Evolutionary conservation across 1,140 invertebrate species (phyloP), one percentile per base, ranked within the genome.

Genomic region (Magallana gigas): DNA sequence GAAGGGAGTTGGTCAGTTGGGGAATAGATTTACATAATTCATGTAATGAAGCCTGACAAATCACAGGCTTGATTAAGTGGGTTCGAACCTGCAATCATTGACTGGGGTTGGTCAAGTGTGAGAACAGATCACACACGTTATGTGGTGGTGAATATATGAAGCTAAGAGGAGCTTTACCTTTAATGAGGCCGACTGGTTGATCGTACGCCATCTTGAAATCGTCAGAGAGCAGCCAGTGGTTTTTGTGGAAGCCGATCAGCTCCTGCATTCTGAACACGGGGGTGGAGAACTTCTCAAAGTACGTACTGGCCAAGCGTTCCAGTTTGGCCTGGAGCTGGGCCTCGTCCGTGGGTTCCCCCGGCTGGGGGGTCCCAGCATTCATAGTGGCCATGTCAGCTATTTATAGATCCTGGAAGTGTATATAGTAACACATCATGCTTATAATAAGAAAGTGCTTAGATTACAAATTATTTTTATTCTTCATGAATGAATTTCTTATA

Each of bases 51-150:
- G 36, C 36, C 36, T 48, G 36, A 48, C 36, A 48, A 48, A 48
- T 48, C 3, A 48, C 36, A 48, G 36, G 36, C 36, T 48, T 48
- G 5, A 48, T 91, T 92, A 23, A 90, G 64, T 16, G 90, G 90
- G 81, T 88, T 89, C 64, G 94, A 88, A 68, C 91, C 88, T 76
- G 36, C 7, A 76, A 48, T 4, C 36, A 48, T 48, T 48, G 36
- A 48, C 36, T 3, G 64, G 88, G 91, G 3, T 48, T 48, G 36
- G 36, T 48, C 5, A 48, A 48, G 36, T 48, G 5, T 4, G 36
- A 48, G 36, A 48, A 48, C 36, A 48, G 36, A 48, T 48, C 5
- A 48, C 36, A 48, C 3, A 48, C 36, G 36, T 48, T 48, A 48
- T 4, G 1, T 4, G 36, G 36, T 48, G 36, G 36, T 48, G 1